Evolutionary conservation across 2,797 vertebrate genomes (phyloP).

Genomic region (Ctenosaura bakeri): DNA sequence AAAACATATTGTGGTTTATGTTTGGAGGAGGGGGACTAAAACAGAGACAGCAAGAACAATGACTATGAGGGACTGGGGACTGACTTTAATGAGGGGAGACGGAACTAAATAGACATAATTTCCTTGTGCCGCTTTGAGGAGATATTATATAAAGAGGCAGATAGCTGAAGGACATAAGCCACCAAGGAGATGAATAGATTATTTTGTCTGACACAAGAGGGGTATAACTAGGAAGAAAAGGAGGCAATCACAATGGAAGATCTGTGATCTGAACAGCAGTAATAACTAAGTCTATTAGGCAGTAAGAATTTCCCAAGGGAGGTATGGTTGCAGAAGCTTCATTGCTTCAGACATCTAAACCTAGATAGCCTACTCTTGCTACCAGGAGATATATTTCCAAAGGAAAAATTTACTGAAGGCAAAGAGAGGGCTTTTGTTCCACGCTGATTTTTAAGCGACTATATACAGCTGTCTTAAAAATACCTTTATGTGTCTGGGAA

Average conservation of each 20-base stretch:
- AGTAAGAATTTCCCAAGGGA: conserved; percentile 22
- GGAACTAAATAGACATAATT: conserved; percentile 1
- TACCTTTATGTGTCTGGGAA: background rate
- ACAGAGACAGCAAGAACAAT: background rate
- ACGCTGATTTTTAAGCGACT: background rate
- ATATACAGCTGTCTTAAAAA: background rate
- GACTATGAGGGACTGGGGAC: background rate
- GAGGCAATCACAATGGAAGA: conserved; percentile 19
- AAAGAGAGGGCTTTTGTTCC: background rate
- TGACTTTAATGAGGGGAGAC: conserved; percentile 18
- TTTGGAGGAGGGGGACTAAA: background rate
- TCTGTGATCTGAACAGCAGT: conserved; percentile 22
- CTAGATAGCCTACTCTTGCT: background rate
- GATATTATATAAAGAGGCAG: background rate
- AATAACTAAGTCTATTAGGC: conserved; percentile 36
- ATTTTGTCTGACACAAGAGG: background rate
- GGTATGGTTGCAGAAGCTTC: background rate
- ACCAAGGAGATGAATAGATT: conserved; percentile 14
- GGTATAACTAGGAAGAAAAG: conserved; percentile 16
- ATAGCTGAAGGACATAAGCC: conserved; percentile 13
- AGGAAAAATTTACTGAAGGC: background rate
- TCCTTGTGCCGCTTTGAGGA: background rate
- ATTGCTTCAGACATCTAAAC: conserved; percentile 31
- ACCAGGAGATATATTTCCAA: conserved; percentile 3
- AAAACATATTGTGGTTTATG: too few species aligned